phyloP scores from a whole-genome alignment of 2,888 invertebrate genomes.

The Pristionchus fissidentatus region DNA sequence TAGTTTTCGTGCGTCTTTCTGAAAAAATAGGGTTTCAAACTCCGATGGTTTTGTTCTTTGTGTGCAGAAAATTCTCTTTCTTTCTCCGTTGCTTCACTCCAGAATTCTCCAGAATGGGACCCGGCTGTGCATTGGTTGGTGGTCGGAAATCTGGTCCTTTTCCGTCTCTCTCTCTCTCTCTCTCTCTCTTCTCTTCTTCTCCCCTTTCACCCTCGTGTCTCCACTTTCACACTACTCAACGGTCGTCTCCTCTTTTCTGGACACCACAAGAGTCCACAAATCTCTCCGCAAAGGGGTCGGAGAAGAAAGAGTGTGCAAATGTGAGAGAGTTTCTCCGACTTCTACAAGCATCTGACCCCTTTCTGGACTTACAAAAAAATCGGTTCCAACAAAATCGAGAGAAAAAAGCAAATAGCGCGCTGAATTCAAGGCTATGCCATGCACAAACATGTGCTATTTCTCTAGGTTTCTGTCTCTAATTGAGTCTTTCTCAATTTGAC shows the following conservation, averaged over 20 bases:
- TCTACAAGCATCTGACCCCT: too few species aligned
- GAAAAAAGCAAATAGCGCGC: too few species aligned
- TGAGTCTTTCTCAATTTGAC: not conserved
- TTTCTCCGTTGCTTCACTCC: conserved; percentile 4
- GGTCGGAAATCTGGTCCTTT: conserved; percentile 52
- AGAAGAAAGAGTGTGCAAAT: too few species aligned
- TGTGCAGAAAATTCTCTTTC: not conserved
- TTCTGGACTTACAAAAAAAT: too few species aligned
- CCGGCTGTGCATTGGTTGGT: conserved; percentile 53
- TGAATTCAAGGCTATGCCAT: too few species aligned
- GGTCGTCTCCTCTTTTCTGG: conserved; percentile 47
- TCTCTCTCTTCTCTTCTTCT: conserved; percentile 35
- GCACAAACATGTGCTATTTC: too few species aligned
- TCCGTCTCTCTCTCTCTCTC: conserved; percentile 51
- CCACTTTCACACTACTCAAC: not conserved
- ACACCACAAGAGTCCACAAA: not conserved
- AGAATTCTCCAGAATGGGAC: conserved; percentile 25
- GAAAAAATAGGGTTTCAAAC: too few species aligned
- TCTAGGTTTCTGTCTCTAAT: not conserved
- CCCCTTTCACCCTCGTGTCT: conserved; percentile 33
- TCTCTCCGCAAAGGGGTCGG: conserved; percentile 33
- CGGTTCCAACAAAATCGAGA: too few species aligned
- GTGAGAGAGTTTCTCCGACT: too few species aligned
- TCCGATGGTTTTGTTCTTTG: too few species aligned
- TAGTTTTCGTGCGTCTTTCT: too few species aligned